Percentiles rank a stretch among this genome's conserved stretches.
These are phyloP conservation scores for Drosophila pseudoobscura DNA, from an alignment of 1,140 invertebrate species.

Conservation along the genomic window DNA sequence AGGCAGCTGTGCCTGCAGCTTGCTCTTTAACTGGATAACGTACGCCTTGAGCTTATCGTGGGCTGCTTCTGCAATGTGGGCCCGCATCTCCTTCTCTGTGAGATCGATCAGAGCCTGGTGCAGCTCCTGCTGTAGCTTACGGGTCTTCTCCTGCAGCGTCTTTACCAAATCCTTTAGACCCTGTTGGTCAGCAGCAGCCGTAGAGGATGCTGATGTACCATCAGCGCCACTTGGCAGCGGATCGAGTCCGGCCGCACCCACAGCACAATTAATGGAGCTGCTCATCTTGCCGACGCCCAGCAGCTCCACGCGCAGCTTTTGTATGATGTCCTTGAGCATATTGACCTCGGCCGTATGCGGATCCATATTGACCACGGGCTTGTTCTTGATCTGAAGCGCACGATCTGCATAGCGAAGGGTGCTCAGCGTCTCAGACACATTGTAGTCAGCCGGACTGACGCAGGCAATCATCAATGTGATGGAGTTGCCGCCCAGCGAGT, in stretches of 20 bases:
- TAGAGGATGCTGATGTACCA: not conserved
- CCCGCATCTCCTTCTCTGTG: slow-evolving; percentile 86
- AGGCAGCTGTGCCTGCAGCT: slow-evolving; percentile 4
- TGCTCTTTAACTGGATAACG: slow-evolving; percentile 85
- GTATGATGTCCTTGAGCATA: slow-evolving; percentile 87
- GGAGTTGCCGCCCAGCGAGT: slow-evolving; percentile 96
- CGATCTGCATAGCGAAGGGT: slow-evolving; percentile 95
- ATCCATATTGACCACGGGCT: slow-evolving; percentile 95
- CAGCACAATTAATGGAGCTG: slow-evolving; percentile 54
- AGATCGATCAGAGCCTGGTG: slow-evolving; percentile 85
- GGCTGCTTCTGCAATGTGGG: slow-evolving; percentile 86
- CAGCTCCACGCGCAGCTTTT: slow-evolving; percentile 87
- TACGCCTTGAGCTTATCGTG: slow-evolving; percentile 87
- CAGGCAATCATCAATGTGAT: slow-evolving; percentile 97
- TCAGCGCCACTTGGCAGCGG: slow-evolving; percentile 7
- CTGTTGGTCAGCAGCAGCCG: slow-evolving; percentile 16
- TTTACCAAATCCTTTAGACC: slow-evolving; percentile 29
- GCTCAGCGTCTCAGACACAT: slow-evolving; percentile 94
- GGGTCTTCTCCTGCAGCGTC: slow-evolving; percentile 82
- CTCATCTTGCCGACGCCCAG: slow-evolving; percentile 79
- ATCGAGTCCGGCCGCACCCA: slow-evolving; percentile 36
- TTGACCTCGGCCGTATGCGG: slow-evolving; percentile 89
- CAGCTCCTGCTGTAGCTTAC: slow-evolving; percentile 84
- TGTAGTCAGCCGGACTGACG: slow-evolving; percentile 95
- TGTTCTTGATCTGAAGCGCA: slow-evolving; percentile 95